Conservation (phyloP, 2,888 invertebrate species). For the Apoda limacodes region DNA sequence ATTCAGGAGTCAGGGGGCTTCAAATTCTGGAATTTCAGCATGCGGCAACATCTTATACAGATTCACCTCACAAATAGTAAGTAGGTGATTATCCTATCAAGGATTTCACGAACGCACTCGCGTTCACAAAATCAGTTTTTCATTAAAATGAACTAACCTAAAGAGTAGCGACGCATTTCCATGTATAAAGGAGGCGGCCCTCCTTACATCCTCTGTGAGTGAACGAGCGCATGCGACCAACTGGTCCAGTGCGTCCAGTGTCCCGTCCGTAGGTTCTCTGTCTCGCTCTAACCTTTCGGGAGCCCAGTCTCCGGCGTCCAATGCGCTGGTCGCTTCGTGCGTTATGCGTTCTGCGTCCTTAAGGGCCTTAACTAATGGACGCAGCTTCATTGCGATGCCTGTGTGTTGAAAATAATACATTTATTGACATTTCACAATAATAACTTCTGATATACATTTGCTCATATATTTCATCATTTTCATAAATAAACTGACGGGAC, state of each 20-base stretch:
- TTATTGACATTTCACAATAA: too few species aligned
- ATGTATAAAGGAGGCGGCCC: conserved; percentile 91
- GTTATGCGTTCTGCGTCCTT: conserved; percentile 84
- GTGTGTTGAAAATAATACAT: too few species aligned
- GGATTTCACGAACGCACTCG: not conserved
- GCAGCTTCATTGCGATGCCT: conserved; percentile 77
- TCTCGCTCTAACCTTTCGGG: conserved; percentile 71
- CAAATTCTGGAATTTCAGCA: too few species aligned
- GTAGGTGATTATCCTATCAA: not conserved
- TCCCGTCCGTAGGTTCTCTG: conserved; percentile 65
- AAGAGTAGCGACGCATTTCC: conserved; percentile 84
- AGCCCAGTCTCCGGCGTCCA: conserved; percentile 85
- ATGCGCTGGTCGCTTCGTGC: conserved; percentile 78
- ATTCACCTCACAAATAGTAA: too few species aligned
- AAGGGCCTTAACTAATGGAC: conserved; percentile 83
- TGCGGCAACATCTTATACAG: too few species aligned
- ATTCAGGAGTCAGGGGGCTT: too few species aligned
- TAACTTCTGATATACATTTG: too few species aligned
- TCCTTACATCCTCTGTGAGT: conserved; percentile 89
- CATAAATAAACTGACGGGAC: too few species aligned
- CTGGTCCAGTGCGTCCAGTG: conserved; percentile 88
- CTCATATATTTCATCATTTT: too few species aligned
- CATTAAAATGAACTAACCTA: conserved; percentile 51
- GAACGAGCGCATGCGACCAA: conserved; percentile 88
- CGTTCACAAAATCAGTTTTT: not conserved